Evolutionary conservation across 1,140 invertebrate species (phyloP).

Genomic region (Nilaparvata lugens): DNA sequence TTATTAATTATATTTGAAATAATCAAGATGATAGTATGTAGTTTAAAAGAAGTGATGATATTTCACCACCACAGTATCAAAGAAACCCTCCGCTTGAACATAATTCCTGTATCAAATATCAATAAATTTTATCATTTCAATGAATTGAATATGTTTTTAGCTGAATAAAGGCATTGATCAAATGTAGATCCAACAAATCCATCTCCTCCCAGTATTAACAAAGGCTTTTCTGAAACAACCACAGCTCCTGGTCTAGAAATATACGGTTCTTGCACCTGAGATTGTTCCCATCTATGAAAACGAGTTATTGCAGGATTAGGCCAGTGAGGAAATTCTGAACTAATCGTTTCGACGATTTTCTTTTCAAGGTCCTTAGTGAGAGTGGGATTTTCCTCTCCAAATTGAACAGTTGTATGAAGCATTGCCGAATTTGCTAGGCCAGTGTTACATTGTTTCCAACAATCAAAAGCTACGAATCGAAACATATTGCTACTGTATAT

Average conservation of each 20-base stretch:
- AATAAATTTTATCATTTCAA: not conserved
- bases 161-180: not conserved
- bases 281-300: not conserved
- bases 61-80: no score
- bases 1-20: no score
- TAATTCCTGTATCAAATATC: no score
- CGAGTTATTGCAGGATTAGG: not conserved
- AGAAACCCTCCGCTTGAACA: no score
- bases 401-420: not conserved
- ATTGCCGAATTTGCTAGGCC: not conserved
- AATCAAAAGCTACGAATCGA: not conserved
- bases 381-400: not conserved
- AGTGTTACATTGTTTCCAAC: not conserved
- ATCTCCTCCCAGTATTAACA: not conserved
- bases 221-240: not conserved
- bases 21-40: no score
- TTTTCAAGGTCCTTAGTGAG: not conserved
- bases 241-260: not conserved
- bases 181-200: not conserved
- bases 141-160: not conserved
- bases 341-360: not conserved
- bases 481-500: not conserved
- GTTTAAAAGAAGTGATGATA: no score
- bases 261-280: not conserved
- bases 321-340: not conserved